phyloP scores from a whole-genome alignment of 1,140 invertebrate genomes.

The Hyphantria cunea region DNA sequence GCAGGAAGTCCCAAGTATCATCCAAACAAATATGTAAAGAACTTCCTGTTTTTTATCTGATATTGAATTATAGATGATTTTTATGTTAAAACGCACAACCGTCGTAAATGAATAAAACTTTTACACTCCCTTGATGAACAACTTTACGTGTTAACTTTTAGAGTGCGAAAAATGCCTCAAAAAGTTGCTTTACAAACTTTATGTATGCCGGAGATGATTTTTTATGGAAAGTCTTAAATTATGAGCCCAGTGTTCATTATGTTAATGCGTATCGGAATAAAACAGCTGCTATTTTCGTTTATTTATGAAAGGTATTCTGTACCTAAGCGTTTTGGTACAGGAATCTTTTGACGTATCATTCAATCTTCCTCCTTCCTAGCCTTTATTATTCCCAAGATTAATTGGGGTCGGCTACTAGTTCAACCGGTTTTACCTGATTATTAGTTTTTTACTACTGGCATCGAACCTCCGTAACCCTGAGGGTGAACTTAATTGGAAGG shows the following conservation, averaged over 20 bases:
- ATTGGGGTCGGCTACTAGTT: too few species aligned
- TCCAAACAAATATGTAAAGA: conserved; percentile 9
- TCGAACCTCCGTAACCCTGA: too few species aligned
- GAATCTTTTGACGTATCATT: too few species aligned
- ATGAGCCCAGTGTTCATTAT: conserved; percentile 21
- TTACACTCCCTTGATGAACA: conserved; percentile 18
- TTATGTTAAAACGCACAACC: conserved; percentile 3
- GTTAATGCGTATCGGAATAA: conserved; percentile 19
- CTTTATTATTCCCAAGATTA: too few species aligned
- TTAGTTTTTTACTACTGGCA: too few species aligned
- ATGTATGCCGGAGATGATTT: conserved; percentile 13
- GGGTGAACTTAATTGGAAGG: too few species aligned
- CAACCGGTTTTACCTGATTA: too few species aligned
- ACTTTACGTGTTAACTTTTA: conserved; percentile 26
- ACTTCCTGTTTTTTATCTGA: conserved; percentile 6
- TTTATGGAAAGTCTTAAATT: conserved; percentile 17
- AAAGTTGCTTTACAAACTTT: conserved; percentile 20
- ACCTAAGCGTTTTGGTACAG: not conserved
- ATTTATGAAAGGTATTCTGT: conserved; percentile 1
- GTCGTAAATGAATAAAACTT: conserved; percentile 17
- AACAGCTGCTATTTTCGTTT: conserved; percentile 26
- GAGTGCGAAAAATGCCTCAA: conserved; percentile 7
- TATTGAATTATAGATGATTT: not conserved
- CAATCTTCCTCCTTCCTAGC: too few species aligned
- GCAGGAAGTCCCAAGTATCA: conserved; percentile 18